These are phyloP conservation scores for Drosophila hawaiiensis DNA, from an alignment of 2,888 invertebrate genomes.

Conservation along the genomic window DNA sequence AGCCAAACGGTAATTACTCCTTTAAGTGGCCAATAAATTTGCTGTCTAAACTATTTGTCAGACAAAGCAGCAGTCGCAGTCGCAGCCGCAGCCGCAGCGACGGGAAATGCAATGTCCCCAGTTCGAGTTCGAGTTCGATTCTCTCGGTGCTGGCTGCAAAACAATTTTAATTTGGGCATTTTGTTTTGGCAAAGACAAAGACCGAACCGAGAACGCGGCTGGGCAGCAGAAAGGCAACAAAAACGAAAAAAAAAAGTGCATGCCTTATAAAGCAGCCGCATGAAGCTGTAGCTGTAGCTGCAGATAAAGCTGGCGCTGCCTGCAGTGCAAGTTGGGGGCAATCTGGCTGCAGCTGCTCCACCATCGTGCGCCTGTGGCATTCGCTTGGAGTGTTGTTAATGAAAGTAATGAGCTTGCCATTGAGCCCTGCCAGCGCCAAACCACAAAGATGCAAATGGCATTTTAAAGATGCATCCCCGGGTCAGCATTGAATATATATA, in stretches of 20 bases:
- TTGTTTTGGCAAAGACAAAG: slow-evolving; percentile 76
- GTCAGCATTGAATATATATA: slow-evolving; percentile 47
- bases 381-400: slow-evolving; percentile 76
- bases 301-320: slow-evolving; percentile 14
- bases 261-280: slow-evolving; percentile 71
- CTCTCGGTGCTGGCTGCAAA: slow-evolving; percentile 47
- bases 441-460: slow-evolving; percentile 84
- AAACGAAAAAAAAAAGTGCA: slow-evolving; percentile 49
- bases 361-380: slow-evolving; percentile 65
- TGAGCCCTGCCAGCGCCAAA: slow-evolving; percentile 58
- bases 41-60: slow-evolving; percentile 85
- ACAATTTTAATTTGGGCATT: slow-evolving; percentile 82
- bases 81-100: slow-evolving; percentile 32
- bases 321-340: slow-evolving; percentile 14
- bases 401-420: slow-evolving; percentile 80
- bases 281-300: slow-evolving; percentile 11
- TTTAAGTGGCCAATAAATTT: slow-evolving; percentile 85
- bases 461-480: slow-evolving; percentile 83
- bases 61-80: slow-evolving; percentile 55
- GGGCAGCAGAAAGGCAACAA: slow-evolving; percentile 29
- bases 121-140: slow-evolving; percentile 55
- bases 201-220: slow-evolving; percentile 33
- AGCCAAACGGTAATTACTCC: slow-evolving; percentile 82
- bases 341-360: slow-evolving; percentile 59
- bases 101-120: slow-evolving; percentile 65